A percentile compares a stretch with the other conserved stretches of the same genome.
Conservation (phyloP, 2,113 vertebrate genomes). For the Arvicanthis niloticus region DNA sequence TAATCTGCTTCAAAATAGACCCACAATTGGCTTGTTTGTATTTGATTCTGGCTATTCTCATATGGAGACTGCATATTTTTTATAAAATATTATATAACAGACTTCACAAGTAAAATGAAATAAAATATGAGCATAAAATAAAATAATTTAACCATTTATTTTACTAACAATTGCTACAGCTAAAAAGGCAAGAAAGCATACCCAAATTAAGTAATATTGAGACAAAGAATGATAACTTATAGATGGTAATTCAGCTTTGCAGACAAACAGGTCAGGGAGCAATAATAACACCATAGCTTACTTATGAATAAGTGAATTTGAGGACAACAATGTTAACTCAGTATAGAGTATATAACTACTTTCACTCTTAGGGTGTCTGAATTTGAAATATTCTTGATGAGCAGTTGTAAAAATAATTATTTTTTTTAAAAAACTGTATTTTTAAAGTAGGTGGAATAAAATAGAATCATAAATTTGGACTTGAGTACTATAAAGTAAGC, state of each 20-base stretch:
- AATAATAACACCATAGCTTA: not conserved
- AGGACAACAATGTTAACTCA: not conserved
- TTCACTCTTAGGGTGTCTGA: not conserved
- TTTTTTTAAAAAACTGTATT: not conserved
- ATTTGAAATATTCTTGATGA: constrained; percentile 22
- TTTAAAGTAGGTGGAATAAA: not conserved
- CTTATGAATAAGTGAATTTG: not conserved
- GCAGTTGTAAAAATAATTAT: not conserved
- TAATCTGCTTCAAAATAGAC: constrained; percentile 26
- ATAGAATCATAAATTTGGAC: not conserved
- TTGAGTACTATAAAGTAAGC: not conserved
- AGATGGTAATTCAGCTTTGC: not conserved
- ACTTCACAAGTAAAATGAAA: constrained; percentile 29
- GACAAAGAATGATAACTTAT: not conserved
- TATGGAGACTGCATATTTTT: not conserved
- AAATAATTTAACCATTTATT: constrained; percentile 33
- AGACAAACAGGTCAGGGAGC: not conserved
- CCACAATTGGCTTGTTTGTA: not conserved
- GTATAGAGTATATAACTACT: not conserved
- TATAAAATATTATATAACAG: constrained; percentile 13
- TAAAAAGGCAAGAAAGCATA: not conserved
- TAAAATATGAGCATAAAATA: constrained; percentile 5
- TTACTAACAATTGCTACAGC: not conserved
- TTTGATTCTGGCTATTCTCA: constrained; percentile 16
- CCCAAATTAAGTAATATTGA: not conserved